A percentile compares a stretch with the other conserved stretches of the same genome.
These are phyloP conservation scores for Argyresthia goedartella DNA, from an alignment of 2,888 invertebrate species.

Conservation along the genomic window DNA sequence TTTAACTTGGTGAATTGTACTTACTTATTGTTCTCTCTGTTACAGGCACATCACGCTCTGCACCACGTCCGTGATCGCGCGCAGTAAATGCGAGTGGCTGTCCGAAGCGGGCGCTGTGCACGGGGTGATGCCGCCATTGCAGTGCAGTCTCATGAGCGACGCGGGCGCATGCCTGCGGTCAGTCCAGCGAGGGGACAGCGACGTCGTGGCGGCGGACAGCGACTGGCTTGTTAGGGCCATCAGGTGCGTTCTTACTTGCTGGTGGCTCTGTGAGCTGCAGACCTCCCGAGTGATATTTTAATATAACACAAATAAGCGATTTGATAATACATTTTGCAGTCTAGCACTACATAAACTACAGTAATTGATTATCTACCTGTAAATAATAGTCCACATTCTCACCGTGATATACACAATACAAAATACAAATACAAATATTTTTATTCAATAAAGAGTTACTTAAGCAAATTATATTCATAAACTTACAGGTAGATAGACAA, in stretches of 20 bases:
- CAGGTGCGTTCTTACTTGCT: conserved; percentile 55
- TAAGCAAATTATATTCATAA: too few species aligned
- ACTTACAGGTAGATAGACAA: too few species aligned
- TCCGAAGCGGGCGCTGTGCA: conserved; percentile 80
- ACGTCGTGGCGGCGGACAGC: conserved; percentile 79
- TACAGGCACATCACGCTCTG: conserved; percentile 73
- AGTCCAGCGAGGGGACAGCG: conserved; percentile 73
- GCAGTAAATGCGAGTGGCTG: conserved; percentile 84
- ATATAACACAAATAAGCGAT: too few species aligned
- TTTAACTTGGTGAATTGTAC: too few species aligned
- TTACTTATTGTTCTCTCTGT: conserved; percentile 4
- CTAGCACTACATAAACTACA: too few species aligned
- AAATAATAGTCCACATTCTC: too few species aligned
- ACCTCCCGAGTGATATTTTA: not conserved
- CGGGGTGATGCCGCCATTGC: conserved; percentile 83
- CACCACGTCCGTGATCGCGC: conserved; percentile 76
- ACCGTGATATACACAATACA: too few species aligned
- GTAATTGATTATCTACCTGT: too few species aligned
- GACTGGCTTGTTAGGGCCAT: conserved; percentile 79
- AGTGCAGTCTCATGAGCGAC: conserved; percentile 76
- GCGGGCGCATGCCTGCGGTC: conserved; percentile 78
- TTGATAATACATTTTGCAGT: not conserved
- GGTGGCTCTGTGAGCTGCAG: too few species aligned
- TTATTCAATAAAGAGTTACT: too few species aligned
- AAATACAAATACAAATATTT: too few species aligned